phyloP scores from a whole-genome alignment of 2,888 invertebrate species.

The Magallana nippona region DNA sequence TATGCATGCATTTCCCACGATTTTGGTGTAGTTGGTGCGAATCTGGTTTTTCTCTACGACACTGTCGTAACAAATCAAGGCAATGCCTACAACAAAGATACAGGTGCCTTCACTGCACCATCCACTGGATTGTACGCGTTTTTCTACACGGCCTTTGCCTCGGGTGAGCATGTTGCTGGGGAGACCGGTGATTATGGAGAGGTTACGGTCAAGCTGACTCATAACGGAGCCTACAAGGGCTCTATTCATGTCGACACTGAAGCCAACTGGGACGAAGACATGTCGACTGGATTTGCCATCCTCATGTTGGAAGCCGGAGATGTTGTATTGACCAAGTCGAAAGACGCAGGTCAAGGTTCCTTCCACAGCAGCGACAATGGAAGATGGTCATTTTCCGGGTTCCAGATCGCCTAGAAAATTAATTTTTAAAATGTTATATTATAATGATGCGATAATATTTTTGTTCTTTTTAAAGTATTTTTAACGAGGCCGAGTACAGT shows the following conservation, averaged over 20 bases:
- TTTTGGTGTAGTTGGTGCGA: neutral
- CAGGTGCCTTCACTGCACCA: neutral
- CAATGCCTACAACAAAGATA: neutral
- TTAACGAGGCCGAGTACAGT: no score
- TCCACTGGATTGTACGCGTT: neutral
- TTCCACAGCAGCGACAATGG: neutral
- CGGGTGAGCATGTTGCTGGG: neutral
- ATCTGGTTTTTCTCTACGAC: neutral
- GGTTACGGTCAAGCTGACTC: neutral
- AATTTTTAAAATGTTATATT: neutral
- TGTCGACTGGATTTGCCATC: slow-evolving; percentile 2
- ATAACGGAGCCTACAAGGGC: neutral
- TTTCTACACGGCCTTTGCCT: neutral
- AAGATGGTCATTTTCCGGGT: slow-evolving; percentile 18
- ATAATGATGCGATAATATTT: no score
- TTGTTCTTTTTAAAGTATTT: no score
- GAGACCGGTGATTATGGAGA: neutral
- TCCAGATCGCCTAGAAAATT: neutral
- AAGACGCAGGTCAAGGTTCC: neutral
- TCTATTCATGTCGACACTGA: neutral
- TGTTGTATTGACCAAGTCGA: neutral
- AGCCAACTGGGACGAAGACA: neutral
- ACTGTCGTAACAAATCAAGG: neutral
- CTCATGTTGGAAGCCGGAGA: neutral
- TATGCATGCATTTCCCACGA: neutral